These are phyloP conservation scores for Rhadinocentrus ornatus DNA, from an alignment of 2,797 vertebrate species.

Conservation along the genomic window DNA sequence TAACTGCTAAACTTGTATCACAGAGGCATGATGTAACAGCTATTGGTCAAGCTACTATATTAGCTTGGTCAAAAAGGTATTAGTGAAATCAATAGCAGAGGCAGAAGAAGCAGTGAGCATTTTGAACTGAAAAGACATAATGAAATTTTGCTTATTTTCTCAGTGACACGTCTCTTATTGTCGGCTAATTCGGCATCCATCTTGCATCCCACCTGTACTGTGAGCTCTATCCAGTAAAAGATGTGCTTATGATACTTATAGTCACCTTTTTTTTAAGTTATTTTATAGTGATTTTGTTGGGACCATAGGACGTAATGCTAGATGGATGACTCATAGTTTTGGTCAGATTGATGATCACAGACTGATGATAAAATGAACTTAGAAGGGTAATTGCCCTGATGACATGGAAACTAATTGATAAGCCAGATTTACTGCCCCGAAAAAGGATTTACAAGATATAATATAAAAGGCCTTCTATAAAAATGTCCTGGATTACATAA, in stretches of 20 bases:
- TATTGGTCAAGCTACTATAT: neutral
- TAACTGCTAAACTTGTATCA: neutral
- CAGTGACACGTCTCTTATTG: too few species aligned
- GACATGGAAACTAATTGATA: neutral
- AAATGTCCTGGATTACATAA: neutral
- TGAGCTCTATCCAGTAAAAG: neutral
- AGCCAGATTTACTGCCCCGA: neutral
- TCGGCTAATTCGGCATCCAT: too few species aligned
- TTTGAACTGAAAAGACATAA: neutral
- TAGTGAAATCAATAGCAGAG: neutral
- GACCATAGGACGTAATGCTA: too few species aligned
- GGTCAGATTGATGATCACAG: constrained; percentile 3
- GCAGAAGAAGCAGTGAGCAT: neutral
- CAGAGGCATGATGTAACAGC: too few species aligned
- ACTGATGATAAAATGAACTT: constrained; percentile 1
- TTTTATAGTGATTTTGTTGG: too few species aligned
- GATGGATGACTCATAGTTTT: neutral
- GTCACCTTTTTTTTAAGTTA: too few species aligned
- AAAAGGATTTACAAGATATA: neutral
- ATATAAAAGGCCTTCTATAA: neutral
- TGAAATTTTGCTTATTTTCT: too few species aligned
- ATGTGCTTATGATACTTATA: too few species aligned
- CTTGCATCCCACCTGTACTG: too few species aligned
- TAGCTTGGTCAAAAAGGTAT: neutral
- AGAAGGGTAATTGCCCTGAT: neutral